Conservation (phyloP, 2,113 vertebrate genomes). For the Callorhinus ursinus region DNA sequence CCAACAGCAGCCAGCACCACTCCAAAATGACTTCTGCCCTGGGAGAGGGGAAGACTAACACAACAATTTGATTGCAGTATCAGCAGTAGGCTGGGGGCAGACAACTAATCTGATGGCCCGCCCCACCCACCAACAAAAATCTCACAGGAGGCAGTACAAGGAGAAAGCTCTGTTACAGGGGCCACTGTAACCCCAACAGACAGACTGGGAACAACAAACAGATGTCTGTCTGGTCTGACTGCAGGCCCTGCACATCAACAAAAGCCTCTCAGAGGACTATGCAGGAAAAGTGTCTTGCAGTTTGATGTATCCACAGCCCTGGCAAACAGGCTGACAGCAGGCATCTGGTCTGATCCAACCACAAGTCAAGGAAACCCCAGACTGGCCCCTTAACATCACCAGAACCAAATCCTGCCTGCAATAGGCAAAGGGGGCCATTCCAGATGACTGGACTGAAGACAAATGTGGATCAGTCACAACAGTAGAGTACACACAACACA, state of each 20-base stretch:
- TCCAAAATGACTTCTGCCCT: not conserved
- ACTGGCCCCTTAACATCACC: not conserved
- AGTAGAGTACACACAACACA: not conserved
- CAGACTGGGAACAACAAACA: not conserved
- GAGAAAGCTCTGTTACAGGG: not conserved
- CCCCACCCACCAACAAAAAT: not conserved
- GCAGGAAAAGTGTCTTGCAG: not conserved
- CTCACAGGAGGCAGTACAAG: not conserved
- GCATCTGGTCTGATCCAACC: not conserved
- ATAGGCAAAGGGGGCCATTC: not conserved
- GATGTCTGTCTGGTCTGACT: not conserved
- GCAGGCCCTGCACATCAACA: not conserved
- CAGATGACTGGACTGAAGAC: not conserved
- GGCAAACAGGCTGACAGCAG: not conserved
- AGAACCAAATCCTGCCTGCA: not conserved
- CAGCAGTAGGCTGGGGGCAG: not conserved
- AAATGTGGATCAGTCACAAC: not conserved
- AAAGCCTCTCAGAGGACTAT: not conserved
- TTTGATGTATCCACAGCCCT: not conserved
- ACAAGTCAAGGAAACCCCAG: not conserved
- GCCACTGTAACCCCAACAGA: not conserved
- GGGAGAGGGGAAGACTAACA: not conserved
- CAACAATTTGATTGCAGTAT: not conserved
- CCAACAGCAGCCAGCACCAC: not conserved
- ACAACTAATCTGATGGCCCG: not conserved